Conservation (phyloP, 2,797 vertebrate species). For the Leptoclinus maculatus region DNA sequence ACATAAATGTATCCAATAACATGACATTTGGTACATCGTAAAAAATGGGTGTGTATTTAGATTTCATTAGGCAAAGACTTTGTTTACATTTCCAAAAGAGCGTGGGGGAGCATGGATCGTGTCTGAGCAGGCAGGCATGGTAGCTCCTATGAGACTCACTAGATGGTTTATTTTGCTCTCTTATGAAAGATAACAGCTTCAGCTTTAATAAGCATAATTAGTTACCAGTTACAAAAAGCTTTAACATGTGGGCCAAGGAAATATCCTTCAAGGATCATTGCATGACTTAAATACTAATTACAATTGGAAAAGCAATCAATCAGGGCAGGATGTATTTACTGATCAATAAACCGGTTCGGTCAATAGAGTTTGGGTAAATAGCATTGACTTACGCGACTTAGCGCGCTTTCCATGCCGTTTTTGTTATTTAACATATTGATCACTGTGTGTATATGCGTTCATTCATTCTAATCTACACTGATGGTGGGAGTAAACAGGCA, state of each 20-base stretch:
- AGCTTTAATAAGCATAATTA: neutral
- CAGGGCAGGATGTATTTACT: neutral
- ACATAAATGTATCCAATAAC: no score
- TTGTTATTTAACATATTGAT: conserved; percentile 37
- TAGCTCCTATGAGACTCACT: neutral
- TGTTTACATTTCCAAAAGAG: no score
- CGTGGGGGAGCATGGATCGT: no score
- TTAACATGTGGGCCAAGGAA: neutral
- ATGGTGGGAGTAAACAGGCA: conserved; percentile 11
- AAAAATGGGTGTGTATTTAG: no score
- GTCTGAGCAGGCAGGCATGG: neutral
- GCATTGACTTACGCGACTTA: conserved; percentile 42
- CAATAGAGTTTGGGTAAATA: conserved; percentile 30
- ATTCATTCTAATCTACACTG: conserved; percentile 32
- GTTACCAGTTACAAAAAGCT: neutral
- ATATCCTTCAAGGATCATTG: neutral
- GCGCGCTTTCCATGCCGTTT: conserved; percentile 31
- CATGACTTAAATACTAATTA: neutral
- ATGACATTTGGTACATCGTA: no score
- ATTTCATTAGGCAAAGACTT: no score
- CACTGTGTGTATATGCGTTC: conserved; percentile 31
- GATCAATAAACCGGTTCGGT: conserved; percentile 19
- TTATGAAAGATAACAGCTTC: neutral
- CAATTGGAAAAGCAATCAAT: conserved; percentile 13
- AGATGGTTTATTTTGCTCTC: neutral